phyloP scores from a whole-genome alignment of 2,113 vertebrate species.

The Galeopterus variegatus region DNA sequence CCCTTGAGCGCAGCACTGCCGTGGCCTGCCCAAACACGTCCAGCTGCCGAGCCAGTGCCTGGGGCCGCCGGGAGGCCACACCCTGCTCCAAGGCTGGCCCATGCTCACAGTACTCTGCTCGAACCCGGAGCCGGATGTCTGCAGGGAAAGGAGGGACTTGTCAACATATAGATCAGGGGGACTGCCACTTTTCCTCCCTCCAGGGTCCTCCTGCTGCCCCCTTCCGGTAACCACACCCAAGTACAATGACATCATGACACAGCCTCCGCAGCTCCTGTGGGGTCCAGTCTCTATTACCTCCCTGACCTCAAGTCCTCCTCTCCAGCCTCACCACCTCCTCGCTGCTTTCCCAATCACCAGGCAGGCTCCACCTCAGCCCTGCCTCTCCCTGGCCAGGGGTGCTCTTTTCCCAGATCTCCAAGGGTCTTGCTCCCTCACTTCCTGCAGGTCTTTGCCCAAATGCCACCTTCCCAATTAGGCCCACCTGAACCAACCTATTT shows the following conservation, averaged over 20 bases:
- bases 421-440: background rate
- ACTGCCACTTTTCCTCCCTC: background rate
- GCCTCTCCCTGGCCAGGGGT: background rate
- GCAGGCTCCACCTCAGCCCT: background rate
- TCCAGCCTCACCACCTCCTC: background rate
- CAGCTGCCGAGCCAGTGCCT: constrained; percentile 93
- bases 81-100: constrained; percentile 92
- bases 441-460: constrained; percentile 4
- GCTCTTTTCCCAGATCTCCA: background rate
- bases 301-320: background rate
- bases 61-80: constrained; percentile 92
- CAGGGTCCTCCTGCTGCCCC: background rate
- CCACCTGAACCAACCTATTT: background rate
- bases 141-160: constrained; percentile 48
- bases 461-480: background rate
- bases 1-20: constrained; percentile 92
- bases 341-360: background rate
- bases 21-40: constrained; percentile 94
- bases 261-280: background rate
- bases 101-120: constrained; percentile 95
- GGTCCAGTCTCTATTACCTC: background rate
- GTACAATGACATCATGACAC: background rate
- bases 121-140: constrained; percentile 95
- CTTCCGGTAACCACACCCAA: constrained; percentile 12
- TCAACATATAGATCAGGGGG: background rate